Evolutionary conservation across 2,113 vertebrate genomes (phyloP), one percentile per base, ranked within the genome.

Genomic region (Lontra canadensis): DNA sequence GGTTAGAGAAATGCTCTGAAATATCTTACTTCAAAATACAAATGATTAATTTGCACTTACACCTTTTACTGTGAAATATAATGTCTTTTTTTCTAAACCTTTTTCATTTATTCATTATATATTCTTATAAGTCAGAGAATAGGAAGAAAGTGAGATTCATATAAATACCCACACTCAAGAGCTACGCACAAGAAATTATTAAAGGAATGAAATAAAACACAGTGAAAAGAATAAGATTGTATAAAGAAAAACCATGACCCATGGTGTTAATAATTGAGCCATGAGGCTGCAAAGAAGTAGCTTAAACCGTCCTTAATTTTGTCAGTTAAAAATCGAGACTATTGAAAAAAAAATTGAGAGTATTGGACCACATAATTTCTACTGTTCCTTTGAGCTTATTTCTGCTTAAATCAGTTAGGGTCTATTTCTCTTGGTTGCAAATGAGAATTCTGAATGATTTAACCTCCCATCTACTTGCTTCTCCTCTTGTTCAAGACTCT

Each of bases 1-100:
- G n/a, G 3, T 96, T 82, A 83, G 34, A 92, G 25, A 36, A 93
- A 93, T 93, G 3, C 44, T 13, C 5, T 69, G 31, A 96, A 88
- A 79, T 15, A 76, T 79, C 5, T 87, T 39, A 80, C 15, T 42
- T 95, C 49, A 91, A 96, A 96, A 91, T 82, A 47, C 23, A 92
- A 78, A 73, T 85, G 18, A 26, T 42, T 92, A 55, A 52, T 71
- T 90, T 96, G 7, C 4, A 83, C 4, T 92, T 71, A 57, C 31
- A 83, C 7, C 26, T 80, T 95, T 96, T 91, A 65, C 26, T 85
- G 9, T 47, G 7, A n/a, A 78, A 74, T 83, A 23, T 52, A 86
- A 42, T 63, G 42, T 74, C 21, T 57, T 36, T 88, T 94, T 81
- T 74, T 76, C 31, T 36, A 52, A 91, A 42, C 18, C 44, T 3